Evolutionary conservation across 2,113 vertebrate genomes (phyloP), one percentile per base, ranked within the genome.

Genomic region (Maccullochella peelii): DNA sequence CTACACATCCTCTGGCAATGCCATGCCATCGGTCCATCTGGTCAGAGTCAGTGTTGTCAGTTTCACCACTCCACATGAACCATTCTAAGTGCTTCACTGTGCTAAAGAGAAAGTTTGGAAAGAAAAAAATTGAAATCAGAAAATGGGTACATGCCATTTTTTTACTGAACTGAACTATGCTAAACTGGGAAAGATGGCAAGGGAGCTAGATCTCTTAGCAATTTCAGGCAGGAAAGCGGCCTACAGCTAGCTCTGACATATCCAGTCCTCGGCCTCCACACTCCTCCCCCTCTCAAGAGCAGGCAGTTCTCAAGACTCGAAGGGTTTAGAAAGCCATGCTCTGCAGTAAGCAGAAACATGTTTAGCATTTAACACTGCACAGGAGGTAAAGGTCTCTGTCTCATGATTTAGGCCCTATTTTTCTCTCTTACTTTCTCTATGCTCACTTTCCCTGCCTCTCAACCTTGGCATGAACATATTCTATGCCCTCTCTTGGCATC

Each of bases 291-390:
- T 77, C 85, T 61, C 73, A 68, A 63, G 71, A 89, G 65, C n/a
- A n/a, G n/a, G n/a, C n/a, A n/a, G n/a, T n/a, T n/a, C n/a, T 86
- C 84, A 55, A 70, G 58, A 75, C 85, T 82, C 3, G 38, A 57
- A 77, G 84, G 75, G 54, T 69, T 76, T 33, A 74, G 52, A 79
- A 71, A 75, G 75, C 73, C 55, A 21, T 73, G 59, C 73, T 87
- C 76, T 71, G 83, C 77, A 69, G 77, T 86, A 67, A 86, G 88
- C 84, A 79, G 73, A 52, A 77, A 70, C 68, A 87, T 86, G 69
- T 86, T 93, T 88, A 83, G 89, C 83, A 90, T 93, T 91, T 84
- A 84, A 88, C 88, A 82, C 87, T 12, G 79, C 72, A 54, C 74
- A 83, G 21, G 68, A 90, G 85, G 63, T 40, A 85, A 85, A 86